phyloP scores from a whole-genome alignment of 2,888 invertebrate species.

The Drosophila meridionalis region DNA sequence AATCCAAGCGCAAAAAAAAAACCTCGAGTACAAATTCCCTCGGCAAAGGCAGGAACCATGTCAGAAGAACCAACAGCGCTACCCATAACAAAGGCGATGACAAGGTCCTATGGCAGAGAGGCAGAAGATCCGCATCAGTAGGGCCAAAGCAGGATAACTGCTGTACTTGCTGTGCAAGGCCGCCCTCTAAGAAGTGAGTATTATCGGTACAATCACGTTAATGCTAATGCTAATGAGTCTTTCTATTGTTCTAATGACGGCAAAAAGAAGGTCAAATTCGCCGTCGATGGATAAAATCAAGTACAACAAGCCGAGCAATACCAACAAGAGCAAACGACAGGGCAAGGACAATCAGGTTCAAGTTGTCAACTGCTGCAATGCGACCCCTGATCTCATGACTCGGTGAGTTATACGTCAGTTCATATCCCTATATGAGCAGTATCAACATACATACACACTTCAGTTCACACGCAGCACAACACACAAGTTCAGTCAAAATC shows the following conservation, averaged over 20 bases:
- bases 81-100: background rate
- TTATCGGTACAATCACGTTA: background rate
- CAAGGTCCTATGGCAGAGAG: background rate
- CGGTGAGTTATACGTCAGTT: conserved; percentile 68
- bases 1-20: background rate
- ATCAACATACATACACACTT: background rate
- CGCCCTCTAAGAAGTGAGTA: background rate
- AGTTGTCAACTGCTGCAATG: conserved; percentile 34
- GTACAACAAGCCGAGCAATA: background rate
- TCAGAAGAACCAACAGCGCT: background rate
- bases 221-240: background rate
- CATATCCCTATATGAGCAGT: background rate
- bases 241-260: too few species aligned
- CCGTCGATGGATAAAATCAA: background rate
- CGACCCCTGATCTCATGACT: conserved; percentile 32
- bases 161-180: background rate
- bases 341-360: background rate
- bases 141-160: too few species aligned
- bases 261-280: background rate
- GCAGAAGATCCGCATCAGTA: background rate
- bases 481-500: conserved; percentile 1
- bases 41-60: background rate
- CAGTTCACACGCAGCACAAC: conserved; percentile 24
- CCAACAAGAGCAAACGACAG: background rate
- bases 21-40: background rate